Evolutionary conservation across 2,888 invertebrate genomes (phyloP).

Genomic region (Mechanitis mazaeus): DNA sequence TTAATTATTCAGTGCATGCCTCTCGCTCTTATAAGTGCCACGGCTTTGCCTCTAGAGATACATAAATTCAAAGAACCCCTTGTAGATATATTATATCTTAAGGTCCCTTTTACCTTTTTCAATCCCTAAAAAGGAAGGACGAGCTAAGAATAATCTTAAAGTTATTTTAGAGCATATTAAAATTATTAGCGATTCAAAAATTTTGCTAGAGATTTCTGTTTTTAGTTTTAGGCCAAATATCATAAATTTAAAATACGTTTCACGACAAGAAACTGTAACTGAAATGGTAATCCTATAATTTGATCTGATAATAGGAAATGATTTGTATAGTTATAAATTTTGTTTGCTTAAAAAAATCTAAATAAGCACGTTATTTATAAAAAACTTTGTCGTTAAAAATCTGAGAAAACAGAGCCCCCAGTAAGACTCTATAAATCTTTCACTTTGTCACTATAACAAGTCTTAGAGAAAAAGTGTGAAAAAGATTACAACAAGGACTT

Average conservation of each 20-base stretch:
- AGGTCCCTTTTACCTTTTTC: slow-evolving; percentile 14
- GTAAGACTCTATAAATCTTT: slow-evolving; percentile 2
- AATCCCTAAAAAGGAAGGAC: slow-evolving; percentile 18
- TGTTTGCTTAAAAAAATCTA: too few relatives aligned
- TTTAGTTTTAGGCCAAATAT: too few relatives aligned
- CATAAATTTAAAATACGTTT: too few relatives aligned
- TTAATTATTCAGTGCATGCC: slow-evolving; percentile 21
- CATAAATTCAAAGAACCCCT: slow-evolving; percentile 22
- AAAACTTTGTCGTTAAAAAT: background rate
- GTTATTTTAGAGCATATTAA: background rate
- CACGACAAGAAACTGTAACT: too few relatives aligned
- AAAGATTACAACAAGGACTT: background rate
- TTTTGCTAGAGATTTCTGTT: too few relatives aligned
- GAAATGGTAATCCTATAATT: too few relatives aligned
- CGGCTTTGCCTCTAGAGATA: slow-evolving; percentile 21
- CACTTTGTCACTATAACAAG: slow-evolving; percentile 3
- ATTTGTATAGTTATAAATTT: too few relatives aligned
- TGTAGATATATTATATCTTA: slow-evolving; percentile 22
- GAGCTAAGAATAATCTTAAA: background rate
- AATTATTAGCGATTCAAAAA: too few relatives aligned
- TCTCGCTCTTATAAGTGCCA: too few relatives aligned
- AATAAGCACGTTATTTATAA: too few relatives aligned
- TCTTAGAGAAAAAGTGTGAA: slow-evolving; percentile 6
- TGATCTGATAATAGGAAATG: too few relatives aligned
- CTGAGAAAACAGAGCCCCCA: background rate